A percentile compares a stretch with the other conserved stretches of the same genome.
Conservation (phyloP, 2,113 vertebrate species). For the Choloepus hoffmanni region DNA sequence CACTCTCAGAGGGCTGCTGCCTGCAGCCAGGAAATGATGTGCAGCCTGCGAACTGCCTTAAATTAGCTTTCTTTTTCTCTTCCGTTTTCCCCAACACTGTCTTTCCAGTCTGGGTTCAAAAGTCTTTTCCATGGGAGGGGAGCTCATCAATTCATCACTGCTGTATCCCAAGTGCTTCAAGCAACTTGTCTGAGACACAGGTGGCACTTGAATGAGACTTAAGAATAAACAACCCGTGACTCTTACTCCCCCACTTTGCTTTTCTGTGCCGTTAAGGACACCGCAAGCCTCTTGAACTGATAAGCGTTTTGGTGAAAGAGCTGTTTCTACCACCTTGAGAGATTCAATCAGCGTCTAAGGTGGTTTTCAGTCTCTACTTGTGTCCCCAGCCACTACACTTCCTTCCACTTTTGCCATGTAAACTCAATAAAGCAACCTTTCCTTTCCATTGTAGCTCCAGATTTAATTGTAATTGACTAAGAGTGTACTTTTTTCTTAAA, state of each 20-base stretch:
- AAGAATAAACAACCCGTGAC: not conserved
- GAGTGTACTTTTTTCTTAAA: not conserved
- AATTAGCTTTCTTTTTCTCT: not conserved
- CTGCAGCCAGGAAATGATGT: not conserved
- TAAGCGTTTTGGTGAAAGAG: not conserved
- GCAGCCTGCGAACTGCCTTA: not conserved
- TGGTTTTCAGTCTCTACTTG: not conserved
- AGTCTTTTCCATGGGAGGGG: not conserved
- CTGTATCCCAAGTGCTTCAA: not conserved
- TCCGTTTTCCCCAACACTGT: not conserved
- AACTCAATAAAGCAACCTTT: not conserved
- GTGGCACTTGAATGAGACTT: not conserved
- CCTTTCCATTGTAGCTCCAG: not conserved
- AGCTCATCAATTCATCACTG: not conserved
- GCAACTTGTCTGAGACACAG: not conserved
- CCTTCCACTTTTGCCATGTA: not conserved
- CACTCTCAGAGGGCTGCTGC: not conserved
- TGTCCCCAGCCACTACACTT: not conserved
- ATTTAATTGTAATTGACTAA: too few species aligned
- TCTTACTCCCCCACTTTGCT: not conserved
- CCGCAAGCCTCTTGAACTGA: not conserved
- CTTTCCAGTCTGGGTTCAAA: not conserved
- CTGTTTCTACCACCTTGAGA: not conserved
- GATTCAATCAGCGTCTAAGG: not conserved
- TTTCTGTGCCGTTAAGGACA: not conserved